Base-by-base conservation (phyloP, 2,797 vertebrate species). In the Mionectes olivaceus region DNA sequence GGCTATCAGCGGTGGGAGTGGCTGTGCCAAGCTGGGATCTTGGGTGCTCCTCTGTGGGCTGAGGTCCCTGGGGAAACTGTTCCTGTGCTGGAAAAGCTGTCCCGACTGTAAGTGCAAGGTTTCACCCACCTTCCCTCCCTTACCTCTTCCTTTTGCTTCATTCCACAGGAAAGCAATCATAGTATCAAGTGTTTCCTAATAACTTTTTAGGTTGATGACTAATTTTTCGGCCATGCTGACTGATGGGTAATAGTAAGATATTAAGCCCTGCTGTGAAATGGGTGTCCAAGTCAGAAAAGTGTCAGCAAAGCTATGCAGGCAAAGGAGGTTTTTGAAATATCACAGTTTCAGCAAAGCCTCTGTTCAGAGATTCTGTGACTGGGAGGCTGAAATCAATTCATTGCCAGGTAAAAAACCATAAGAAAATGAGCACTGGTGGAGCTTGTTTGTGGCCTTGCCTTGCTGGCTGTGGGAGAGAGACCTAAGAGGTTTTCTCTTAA, bases 131-230 rank as follows among this genome's bases (percentile, higher is more conserved):
- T 87, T 89, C 63, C 32, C 53, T 91, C 74, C 63, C 64, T 64
- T 73, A 49, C 7, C 13, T 83, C 52, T 65, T 87, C 23, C 8
- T 27, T 84, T 77, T 79, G 50, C 43, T 71, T 90, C 52, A 28
- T 95, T 95, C 93, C 94, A 79, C 50, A 63, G 80, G 59, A 90
- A 93, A 87, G 85, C 70, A 92, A 93, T 95, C 93, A 92, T 82
- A 88, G 90, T 95, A 96, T 96, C 94, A 94, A 95, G 70, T 96
- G 91, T 93, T 96, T 92, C 86, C 79, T 95, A 95, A 93, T 82
- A 87, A 94, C 59, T 84, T 96, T 73, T 90, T 95, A 84, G 93
- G 93, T 69, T 76, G 94, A 70, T 96, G 94, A 94, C 90, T 96
- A 96, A 96, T 78, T 96, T 95, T 91, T 96, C 60, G 94, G 90